Evolutionary conservation across 2,888 invertebrate genomes (phyloP).

Genomic region (Peribatodes rhomboidaria): DNA sequence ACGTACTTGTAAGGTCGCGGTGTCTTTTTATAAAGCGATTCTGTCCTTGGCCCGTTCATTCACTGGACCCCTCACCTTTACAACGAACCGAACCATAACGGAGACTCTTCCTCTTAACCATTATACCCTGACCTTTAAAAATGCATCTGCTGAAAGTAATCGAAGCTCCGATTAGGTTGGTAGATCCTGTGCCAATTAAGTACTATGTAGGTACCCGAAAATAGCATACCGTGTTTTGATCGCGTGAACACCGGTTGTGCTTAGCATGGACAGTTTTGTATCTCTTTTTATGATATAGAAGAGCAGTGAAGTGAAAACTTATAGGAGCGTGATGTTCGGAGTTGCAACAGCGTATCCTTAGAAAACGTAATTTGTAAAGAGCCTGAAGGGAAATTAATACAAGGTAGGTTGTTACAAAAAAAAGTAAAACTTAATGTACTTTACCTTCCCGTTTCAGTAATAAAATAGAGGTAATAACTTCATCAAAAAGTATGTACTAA

Average conservation of each 20-base stretch:
- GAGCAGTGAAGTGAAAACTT: conserved; percentile 24
- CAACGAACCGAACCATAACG: conserved; percentile 67
- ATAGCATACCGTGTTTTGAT: conserved; percentile 71
- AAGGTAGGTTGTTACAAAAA: conserved; percentile 4
- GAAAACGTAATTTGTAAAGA: not conserved
- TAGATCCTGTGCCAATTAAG: conserved; percentile 55
- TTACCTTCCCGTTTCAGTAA: too few relatives aligned
- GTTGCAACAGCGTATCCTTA: not conserved
- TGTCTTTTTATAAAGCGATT: conserved; percentile 58
- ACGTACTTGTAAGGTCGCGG: conserved; percentile 37
- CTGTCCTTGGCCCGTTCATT: conserved; percentile 68
- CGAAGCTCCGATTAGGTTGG: conserved; percentile 57
- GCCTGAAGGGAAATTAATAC: not conserved
- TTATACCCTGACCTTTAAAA: conserved; percentile 56
- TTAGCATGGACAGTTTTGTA: conserved; percentile 28
- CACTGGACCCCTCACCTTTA: conserved; percentile 65
- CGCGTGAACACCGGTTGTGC: conserved; percentile 68
- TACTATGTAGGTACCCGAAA: conserved; percentile 60
- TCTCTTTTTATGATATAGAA: conserved; percentile 13
- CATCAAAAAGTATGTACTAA: too few relatives aligned
- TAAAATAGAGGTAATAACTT: too few relatives aligned
- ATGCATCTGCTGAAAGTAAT: conserved; percentile 42
- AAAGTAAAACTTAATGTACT: too few relatives aligned
- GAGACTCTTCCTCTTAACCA: conserved; percentile 60
- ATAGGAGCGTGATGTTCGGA: not conserved